These are phyloP conservation scores for Rhynchotus rufescens DNA, from an alignment of 2,797 vertebrate species.

Conservation along the genomic window DNA sequence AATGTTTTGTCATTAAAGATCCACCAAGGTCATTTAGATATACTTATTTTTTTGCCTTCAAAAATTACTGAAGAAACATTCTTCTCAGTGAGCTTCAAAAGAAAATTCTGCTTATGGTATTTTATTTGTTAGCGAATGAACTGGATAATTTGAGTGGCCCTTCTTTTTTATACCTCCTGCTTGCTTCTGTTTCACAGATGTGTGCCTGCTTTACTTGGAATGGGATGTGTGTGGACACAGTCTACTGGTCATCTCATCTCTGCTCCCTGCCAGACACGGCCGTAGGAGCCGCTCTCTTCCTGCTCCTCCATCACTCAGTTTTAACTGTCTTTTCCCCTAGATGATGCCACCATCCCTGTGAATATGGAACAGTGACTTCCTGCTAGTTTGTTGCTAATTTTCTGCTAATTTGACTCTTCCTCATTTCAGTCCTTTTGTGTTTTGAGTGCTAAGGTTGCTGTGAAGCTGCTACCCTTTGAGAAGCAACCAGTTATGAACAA, in stretches of 20 bases:
- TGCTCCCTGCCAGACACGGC: not conserved
- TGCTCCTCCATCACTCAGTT: not conserved
- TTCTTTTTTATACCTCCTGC: not conserved
- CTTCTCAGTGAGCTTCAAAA: not conserved
- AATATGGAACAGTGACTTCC: not conserved
- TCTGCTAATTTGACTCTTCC: not conserved
- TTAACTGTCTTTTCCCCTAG: not conserved
- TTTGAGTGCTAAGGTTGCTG: not conserved
- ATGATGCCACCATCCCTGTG: not conserved
- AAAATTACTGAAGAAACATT: not conserved
- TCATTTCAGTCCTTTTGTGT: not conserved
- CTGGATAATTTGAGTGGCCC: not conserved
- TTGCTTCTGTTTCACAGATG: not conserved
- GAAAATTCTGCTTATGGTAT: not conserved
- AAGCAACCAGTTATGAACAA: not conserved
- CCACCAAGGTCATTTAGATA: not conserved
- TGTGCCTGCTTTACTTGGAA: not conserved
- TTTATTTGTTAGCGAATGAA: not conserved
- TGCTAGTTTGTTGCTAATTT: not conserved
- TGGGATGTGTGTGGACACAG: not conserved
- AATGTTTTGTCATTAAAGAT: not conserved
- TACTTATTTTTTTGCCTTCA: not conserved
- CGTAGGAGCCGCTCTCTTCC: not conserved
- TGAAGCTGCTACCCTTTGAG: not conserved
- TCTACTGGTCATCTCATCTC: not conserved